These are phyloP conservation scores for Balaeniceps rex DNA, from an alignment of 2,113 vertebrate species.

Conservation along the genomic window DNA sequence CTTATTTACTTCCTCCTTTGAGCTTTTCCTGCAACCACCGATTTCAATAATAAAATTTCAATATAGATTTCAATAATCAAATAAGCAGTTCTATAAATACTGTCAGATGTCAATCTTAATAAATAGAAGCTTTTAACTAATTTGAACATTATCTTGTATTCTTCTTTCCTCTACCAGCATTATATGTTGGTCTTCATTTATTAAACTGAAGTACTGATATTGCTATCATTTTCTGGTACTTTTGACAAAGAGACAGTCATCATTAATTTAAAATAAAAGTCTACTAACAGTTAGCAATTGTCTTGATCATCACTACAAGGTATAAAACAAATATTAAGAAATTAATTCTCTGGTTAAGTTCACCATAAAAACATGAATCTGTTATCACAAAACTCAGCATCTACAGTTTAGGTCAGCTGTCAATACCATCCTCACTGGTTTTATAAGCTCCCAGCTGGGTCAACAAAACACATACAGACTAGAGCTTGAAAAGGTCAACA, in stretches of 20 bases:
- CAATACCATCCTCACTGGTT: background rate
- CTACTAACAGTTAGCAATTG: background rate
- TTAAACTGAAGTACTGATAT: background rate
- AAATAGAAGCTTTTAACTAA: background rate
- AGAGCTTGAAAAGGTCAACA: background rate
- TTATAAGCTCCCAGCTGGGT: background rate
- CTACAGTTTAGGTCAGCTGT: background rate
- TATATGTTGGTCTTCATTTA: background rate
- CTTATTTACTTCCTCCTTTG: background rate
- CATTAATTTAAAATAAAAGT: background rate
- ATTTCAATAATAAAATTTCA: background rate
- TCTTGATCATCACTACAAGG: background rate
- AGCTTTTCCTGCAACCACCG: background rate
- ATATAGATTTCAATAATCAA: background rate
- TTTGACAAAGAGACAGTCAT: background rate
- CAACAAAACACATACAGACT: background rate
- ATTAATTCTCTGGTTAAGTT: background rate
- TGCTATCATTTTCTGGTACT: background rate
- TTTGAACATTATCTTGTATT: background rate
- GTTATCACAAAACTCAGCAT: background rate
- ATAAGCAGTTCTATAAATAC: background rate
- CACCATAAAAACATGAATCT: background rate
- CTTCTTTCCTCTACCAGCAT: background rate
- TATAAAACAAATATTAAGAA: background rate
- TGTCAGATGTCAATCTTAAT: background rate